phyloP scores from a whole-genome alignment of 2,113 vertebrate genomes.

The Engraulis encrasicolus region DNA sequence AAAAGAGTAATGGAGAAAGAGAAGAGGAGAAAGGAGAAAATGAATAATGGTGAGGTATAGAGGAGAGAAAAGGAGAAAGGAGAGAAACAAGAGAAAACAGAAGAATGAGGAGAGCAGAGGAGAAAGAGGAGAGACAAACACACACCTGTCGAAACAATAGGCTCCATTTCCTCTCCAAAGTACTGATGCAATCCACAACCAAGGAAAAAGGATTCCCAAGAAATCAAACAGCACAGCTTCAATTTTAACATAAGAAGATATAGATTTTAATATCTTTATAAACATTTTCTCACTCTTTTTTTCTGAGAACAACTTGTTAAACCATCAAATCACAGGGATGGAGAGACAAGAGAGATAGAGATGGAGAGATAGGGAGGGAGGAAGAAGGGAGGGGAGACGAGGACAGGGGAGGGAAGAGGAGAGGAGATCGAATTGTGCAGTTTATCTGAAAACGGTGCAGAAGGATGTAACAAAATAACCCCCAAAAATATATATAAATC shows the following conservation, averaged over 20 bases:
- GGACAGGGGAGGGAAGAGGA: slow-evolving; percentile 55
- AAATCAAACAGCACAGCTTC: background rate
- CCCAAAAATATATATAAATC: slow-evolving; percentile 54
- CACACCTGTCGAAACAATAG: slow-evolving; percentile 57
- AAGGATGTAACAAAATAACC: slow-evolving; percentile 65
- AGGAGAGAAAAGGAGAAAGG: no score
- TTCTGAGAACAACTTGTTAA: slow-evolving; percentile 72
- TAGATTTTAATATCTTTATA: slow-evolving; percentile 90
- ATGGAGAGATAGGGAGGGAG: slow-evolving; percentile 61
- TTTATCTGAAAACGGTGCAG: slow-evolving; percentile 61
- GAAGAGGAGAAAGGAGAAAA: no score
- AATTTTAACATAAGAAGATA: slow-evolving; percentile 85
- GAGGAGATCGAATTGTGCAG: slow-evolving; percentile 59
- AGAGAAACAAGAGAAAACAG: no score
- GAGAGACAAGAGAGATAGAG: slow-evolving; percentile 62
- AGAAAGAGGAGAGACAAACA: no score
- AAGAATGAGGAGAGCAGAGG: no score
- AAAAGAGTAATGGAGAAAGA: no score
- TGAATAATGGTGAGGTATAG: no score
- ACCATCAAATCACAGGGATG: slow-evolving; percentile 67
- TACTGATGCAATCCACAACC: background rate
- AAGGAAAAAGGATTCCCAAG: slow-evolving; percentile 14
- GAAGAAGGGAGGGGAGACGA: slow-evolving; percentile 51
- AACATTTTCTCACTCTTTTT: slow-evolving; percentile 77
- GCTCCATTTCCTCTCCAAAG: slow-evolving; percentile 18